Percentiles rank a stretch among this genome's conserved stretches.
These are phyloP conservation scores for Pseudopipra pipra DNA, from an alignment of 2,113 vertebrate genomes.

Conservation along the genomic window DNA sequence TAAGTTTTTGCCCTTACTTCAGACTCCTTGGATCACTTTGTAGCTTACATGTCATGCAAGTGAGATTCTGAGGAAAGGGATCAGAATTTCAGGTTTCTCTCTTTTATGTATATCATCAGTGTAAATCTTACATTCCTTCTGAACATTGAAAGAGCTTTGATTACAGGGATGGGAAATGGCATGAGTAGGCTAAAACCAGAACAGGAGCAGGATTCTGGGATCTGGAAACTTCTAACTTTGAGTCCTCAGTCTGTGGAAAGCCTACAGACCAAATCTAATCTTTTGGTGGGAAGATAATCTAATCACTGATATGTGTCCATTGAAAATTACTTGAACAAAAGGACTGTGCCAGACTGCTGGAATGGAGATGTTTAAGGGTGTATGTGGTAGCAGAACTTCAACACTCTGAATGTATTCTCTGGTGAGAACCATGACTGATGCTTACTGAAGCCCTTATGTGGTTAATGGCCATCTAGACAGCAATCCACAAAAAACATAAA, in stretches of 20 bases:
- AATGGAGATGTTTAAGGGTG: neutral
- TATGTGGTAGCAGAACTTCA: neutral
- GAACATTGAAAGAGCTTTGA: neutral
- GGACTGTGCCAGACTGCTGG: neutral
- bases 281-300: neutral
- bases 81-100: neutral
- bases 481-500: neutral
- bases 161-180: neutral
- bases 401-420: neutral
- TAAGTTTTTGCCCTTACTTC: neutral
- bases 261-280: neutral
- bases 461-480: neutral
- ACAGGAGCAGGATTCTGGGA: neutral
- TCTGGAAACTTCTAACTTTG: neutral
- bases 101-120: neutral
- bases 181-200: neutral
- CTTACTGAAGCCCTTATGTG: neutral
- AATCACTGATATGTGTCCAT: neutral
- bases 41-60: rapidly evolving
- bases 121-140: neutral
- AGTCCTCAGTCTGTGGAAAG: neutral
- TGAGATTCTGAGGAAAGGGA: neutral
- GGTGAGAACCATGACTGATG: neutral
- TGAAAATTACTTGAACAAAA: neutral
- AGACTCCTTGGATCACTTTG: neutral